phyloP scores from a whole-genome alignment of 2,113 vertebrate genomes.

The Lamprologus speciosus region DNA sequence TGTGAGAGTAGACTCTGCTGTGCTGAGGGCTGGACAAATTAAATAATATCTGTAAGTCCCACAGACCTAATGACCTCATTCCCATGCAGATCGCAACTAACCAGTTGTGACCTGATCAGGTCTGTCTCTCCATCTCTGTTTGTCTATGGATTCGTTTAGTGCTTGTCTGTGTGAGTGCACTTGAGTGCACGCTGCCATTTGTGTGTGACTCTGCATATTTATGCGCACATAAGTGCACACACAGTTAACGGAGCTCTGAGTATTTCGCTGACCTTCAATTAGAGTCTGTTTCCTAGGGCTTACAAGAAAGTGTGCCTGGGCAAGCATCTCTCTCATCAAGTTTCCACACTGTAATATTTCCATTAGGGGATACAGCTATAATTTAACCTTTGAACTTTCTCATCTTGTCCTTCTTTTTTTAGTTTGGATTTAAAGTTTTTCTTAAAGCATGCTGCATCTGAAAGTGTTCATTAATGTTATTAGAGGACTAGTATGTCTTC shows the following conservation, averaged over 20 bases:
- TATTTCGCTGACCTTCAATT: background rate
- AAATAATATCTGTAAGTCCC: background rate
- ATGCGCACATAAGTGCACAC: background rate
- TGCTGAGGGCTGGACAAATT: background rate
- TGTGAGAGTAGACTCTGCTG: background rate
- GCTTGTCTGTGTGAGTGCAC: background rate
- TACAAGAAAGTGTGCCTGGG: background rate
- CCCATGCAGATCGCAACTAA: conserved; percentile 16
- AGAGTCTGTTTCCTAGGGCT: background rate
- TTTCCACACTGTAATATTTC: background rate
- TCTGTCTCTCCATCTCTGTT: background rate
- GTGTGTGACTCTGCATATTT: background rate
- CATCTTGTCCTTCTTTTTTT: background rate
- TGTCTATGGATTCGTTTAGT: background rate
- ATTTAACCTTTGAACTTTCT: background rate
- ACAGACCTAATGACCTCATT: conserved; percentile 28
- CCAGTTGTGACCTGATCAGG: background rate
- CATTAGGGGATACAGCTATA: background rate
- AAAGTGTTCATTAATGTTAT: background rate
- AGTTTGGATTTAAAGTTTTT: background rate
- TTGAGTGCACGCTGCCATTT: background rate
- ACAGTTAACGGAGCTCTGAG: background rate
- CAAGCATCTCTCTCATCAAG: background rate
- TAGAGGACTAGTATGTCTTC: background rate
- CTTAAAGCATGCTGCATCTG: background rate